These are phyloP conservation scores for Enteromius anoplus DNA, from an alignment of 2,797 vertebrate species.

Conservation along the genomic window DNA sequence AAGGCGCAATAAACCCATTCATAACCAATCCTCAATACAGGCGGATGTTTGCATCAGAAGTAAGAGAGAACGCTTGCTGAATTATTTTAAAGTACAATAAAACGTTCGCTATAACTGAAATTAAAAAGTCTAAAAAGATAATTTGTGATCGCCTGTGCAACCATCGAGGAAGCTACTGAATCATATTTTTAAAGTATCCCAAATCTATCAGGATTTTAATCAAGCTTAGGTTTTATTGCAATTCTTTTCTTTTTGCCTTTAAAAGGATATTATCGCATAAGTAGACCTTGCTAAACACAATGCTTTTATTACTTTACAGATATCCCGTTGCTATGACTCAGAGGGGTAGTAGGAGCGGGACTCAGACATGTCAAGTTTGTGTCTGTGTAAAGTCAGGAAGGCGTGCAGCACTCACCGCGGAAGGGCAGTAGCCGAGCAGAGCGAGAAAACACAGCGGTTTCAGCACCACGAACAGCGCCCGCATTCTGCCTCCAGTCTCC, in stretches of 20 bases:
- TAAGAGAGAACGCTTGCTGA: background rate
- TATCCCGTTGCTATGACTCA: background rate
- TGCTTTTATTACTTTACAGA: background rate
- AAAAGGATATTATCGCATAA: background rate
- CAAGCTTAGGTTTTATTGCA: background rate
- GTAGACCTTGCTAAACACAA: background rate
- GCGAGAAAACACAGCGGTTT: conserved; percentile 86
- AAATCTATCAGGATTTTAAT: background rate
- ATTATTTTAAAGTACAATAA: background rate
- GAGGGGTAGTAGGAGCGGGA: background rate
- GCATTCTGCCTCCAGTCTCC: conserved; percentile 78
- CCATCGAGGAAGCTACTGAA: background rate
- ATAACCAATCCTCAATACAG: background rate
- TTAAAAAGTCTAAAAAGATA: background rate
- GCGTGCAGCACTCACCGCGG: conserved; percentile 81
- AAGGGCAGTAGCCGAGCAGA: conserved; percentile 84
- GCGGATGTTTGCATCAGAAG: background rate
- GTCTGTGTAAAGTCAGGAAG: conserved; percentile 27
- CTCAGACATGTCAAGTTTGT: conserved; percentile 15
- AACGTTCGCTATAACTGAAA: background rate
- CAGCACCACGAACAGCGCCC: conserved; percentile 82
- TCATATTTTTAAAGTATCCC: background rate
- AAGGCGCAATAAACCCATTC: background rate
- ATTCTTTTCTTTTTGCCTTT: background rate
- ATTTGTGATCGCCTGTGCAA: background rate